Percentiles rank a stretch among this genome's conserved stretches.
These are phyloP conservation scores for Galemys pyrenaicus DNA, from an alignment of 2,113 vertebrate species.

Conservation along the genomic window DNA sequence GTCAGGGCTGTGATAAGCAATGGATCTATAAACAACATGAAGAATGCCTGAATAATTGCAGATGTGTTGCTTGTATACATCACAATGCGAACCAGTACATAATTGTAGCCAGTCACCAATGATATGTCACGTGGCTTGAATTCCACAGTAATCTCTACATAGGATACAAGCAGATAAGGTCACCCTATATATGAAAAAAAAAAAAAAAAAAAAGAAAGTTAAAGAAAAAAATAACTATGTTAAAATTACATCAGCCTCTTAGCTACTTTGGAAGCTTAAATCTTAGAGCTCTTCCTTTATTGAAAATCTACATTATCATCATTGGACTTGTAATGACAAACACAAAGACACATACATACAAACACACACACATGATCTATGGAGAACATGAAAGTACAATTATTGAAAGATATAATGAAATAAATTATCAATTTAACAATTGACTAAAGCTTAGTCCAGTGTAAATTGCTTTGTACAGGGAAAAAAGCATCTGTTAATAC, in stretches of 20 bases:
- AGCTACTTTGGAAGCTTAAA: not conserved
- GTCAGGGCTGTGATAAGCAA: not conserved
- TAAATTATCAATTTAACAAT: conserved; percentile 56
- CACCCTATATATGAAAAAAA: not conserved
- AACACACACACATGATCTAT: not conserved
- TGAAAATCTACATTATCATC: not conserved
- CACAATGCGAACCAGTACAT: not conserved
- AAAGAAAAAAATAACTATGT: not conserved
- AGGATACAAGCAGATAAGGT: not conserved
- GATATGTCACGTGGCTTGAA: not conserved
- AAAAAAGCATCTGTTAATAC: not conserved
- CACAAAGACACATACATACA: not conserved
- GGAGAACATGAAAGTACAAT: not conserved
- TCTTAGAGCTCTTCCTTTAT: not conserved
- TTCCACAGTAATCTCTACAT: not conserved
- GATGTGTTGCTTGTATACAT: not conserved
- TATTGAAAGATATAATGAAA: conserved; percentile 29
- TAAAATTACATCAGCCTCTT: not conserved
- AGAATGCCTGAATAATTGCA: not conserved
- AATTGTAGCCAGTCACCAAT: not conserved
- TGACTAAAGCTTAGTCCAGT: conserved; percentile 40
- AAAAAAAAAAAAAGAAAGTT: conserved; percentile 28
- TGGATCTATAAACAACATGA: conserved; percentile 10
- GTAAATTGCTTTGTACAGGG: conserved; percentile 55
- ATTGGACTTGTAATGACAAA: not conserved